These are phyloP conservation scores for Narcine bancroftii DNA, from an alignment of 2,113 vertebrate genomes.

Conservation along the genomic window DNA sequence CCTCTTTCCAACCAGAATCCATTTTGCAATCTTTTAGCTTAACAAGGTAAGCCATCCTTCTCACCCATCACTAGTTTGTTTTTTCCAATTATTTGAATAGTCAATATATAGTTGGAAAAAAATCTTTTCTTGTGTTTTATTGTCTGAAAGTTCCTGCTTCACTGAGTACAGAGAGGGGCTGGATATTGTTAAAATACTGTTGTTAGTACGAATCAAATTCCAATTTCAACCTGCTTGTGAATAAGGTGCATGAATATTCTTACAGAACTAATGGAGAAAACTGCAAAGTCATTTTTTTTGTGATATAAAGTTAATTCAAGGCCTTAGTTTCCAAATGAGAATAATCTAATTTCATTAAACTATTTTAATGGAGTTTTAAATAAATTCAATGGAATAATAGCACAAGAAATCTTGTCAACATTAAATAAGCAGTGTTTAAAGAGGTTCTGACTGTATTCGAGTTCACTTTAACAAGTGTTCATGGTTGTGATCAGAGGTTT, in stretches of 20 bases:
- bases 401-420: background rate
- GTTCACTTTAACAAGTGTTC: background rate
- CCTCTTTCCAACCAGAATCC: background rate
- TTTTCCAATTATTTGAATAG: conserved; percentile 6
- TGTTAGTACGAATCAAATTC: background rate
- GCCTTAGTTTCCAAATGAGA: background rate
- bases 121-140: background rate
- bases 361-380: background rate
- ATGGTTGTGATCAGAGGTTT: background rate
- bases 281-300: background rate
- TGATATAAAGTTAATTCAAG: background rate
- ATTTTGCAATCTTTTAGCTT: background rate
- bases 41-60: background rate
- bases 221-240: background rate
- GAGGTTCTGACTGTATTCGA: background rate
- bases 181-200: background rate
- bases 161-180: background rate
- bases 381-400: background rate
- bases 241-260: background rate
- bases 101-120: no score
- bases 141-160: background rate
- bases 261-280: background rate
- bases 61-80: background rate
- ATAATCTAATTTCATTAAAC: background rate
- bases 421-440: background rate